Conservation (phyloP, 2,888 invertebrate species). For the Troilus luridus region DNA sequence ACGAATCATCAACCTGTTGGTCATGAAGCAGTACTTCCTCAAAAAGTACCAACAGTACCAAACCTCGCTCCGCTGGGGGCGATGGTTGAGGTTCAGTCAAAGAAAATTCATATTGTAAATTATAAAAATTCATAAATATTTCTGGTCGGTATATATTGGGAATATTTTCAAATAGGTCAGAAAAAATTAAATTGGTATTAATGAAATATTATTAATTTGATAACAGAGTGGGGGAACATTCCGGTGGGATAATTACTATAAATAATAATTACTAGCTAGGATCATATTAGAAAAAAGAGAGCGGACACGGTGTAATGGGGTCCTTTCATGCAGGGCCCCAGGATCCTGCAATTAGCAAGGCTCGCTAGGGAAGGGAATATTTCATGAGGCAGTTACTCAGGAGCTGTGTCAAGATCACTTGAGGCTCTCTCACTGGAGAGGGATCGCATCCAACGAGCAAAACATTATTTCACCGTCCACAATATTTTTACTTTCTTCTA, state of each 20-base stretch:
- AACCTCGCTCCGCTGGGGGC: too few species aligned
- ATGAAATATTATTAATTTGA: too few species aligned
- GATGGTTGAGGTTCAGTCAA: too few species aligned
- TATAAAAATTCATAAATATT: too few species aligned
- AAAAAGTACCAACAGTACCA: too few species aligned
- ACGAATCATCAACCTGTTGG: too few species aligned
- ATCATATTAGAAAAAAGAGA: background rate
- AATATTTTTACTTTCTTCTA: background rate
- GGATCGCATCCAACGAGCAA: background rate
- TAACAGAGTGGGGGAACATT: background rate
- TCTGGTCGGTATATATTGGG: too few species aligned
- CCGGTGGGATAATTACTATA: background rate
- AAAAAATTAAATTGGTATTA: too few species aligned
- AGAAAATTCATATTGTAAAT: too few species aligned
- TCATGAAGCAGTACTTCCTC: too few species aligned
- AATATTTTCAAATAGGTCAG: too few species aligned
- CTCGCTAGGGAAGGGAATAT: background rate
- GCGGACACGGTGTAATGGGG: background rate
- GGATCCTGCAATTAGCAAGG: background rate
- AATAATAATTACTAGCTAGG: background rate
- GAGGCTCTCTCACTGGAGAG: background rate
- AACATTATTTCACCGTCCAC: background rate
- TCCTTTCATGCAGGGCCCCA: background rate
- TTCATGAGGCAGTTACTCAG: conserved; percentile 26
- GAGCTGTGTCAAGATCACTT: conserved; percentile 11